A percentile compares a stretch with the other conserved stretches of the same genome.
Evolutionary conservation across 2,888 invertebrate genomes (phyloP).

Genomic region (Notodonta dromedarius): DNA sequence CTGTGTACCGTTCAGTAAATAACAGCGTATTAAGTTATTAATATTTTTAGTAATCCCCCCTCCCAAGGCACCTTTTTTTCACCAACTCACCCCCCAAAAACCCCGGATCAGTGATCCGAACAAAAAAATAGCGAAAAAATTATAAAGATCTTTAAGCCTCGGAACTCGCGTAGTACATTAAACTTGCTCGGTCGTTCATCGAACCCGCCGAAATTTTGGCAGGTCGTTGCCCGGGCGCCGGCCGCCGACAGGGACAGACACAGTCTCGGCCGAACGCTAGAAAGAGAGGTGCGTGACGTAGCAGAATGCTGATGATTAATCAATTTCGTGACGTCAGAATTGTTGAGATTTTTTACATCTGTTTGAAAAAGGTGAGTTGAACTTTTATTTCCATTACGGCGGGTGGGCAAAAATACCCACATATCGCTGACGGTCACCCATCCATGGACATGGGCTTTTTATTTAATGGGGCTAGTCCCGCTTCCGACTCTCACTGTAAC

Average conservation of each 20-base stretch:
- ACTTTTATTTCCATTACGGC: too few relatives aligned
- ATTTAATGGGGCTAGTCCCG: too few relatives aligned
- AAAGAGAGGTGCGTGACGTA: constrained; percentile 47
- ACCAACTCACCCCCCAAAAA: background rate
- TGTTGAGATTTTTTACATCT: background rate
- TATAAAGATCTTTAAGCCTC: background rate
- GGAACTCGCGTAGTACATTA: constrained; percentile 43
- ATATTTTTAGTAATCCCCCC: background rate
- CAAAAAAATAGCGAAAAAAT: constrained; percentile 10
- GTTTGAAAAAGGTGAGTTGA: too few relatives aligned
- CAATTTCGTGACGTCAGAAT: constrained; percentile 4
- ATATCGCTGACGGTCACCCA: too few relatives aligned
- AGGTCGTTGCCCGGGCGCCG: constrained; percentile 66
- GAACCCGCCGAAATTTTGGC: constrained; percentile 67
- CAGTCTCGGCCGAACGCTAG: constrained; percentile 10
- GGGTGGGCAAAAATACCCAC: too few relatives aligned
- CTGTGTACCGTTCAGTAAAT: too few relatives aligned
- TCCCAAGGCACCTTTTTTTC: background rate
- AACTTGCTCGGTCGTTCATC: constrained; percentile 68
- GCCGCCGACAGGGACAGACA: constrained; percentile 44
- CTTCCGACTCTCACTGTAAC: too few relatives aligned
- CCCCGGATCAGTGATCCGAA: background rate
- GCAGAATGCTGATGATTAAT: constrained; percentile 8
- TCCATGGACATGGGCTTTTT: too few relatives aligned
- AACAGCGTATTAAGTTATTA: too few relatives aligned